Base-by-base conservation (phyloP, 1,140 invertebrate species). In the Apis dorsata region DNA sequence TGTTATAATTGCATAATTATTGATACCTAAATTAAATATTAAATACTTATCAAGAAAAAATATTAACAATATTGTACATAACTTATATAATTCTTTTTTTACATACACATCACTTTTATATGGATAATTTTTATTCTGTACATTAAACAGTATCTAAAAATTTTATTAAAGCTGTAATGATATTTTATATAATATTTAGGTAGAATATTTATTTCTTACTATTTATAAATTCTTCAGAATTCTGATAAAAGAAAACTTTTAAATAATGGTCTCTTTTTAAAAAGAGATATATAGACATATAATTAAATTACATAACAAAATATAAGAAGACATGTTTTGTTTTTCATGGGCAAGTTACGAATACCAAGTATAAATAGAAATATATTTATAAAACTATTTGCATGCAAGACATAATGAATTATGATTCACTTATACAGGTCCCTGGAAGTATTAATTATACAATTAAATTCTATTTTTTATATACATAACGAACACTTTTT, bases 401-500 rank as follows among this genome's bases (percentile, higher is more conserved):
- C 24, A 79, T 71, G 57, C 75, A 83, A 79, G 57, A 81, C 74
- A 49, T 86, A 83, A 75, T 85, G 68, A 77, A 72, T 66, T 59
- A 73, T 68, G 73, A 82, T 85, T 60, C 55, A 19, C 79, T 76
- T 66, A 69, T 68, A 72, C 83, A 84, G 70, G 78, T 84, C 78
- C 78, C 62, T 81, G 70, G 83, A 83, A 79, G 75, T 81, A 84
- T 75, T 74, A 81, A 69, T 72, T 81, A 73, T 84, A 81, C 51
- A 81, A 84, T 68, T 84, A 84, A 84, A 81, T 44, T 84, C 63
- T 84, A 84, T 63, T 72, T 53, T 71, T 81, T 84, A 80, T 84
- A 79, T 83, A 84, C 78, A 84, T 75, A 74, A 69, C 78, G 81
- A 84, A 80, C 28, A 69, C 8, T 70, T 81, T 53, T 34, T 81